Evolutionary conservation across 2,888 invertebrate genomes (phyloP).

Genomic region (Eugnorisma glareosa): DNA sequence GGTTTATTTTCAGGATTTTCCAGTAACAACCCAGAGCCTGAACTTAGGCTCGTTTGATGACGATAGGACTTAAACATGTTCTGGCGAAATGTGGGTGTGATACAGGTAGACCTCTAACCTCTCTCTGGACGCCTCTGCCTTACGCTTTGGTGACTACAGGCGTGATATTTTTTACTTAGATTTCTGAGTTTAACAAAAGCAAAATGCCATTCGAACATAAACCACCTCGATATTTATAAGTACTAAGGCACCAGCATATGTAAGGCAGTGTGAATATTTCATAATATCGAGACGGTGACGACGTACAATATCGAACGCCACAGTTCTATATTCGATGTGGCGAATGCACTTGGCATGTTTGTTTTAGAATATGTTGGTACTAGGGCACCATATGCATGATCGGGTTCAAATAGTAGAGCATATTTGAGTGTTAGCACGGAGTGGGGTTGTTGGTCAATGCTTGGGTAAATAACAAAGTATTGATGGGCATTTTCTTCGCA

Average conservation of each 20-base stretch:
- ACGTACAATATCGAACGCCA: constrained; percentile 53
- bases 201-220: constrained; percentile 12
- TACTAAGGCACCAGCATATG: constrained; percentile 43
- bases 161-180: constrained; percentile 2
- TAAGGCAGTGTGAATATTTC: constrained; percentile 62
- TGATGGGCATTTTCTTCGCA: background rate
- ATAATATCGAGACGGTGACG: constrained; percentile 54
- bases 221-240: constrained; percentile 46
- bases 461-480: background rate
- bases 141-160: background rate
- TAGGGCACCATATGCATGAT: constrained; percentile 25
- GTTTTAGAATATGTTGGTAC: constrained; percentile 41
- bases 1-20: background rate
- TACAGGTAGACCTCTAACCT: background rate
- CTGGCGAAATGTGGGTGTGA: background rate
- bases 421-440: constrained; percentile 8
- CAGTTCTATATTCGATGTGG: constrained; percentile 53
- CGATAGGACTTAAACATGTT: background rate
- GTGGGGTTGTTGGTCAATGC: constrained; percentile 7
- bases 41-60: background rate
- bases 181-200: background rate
- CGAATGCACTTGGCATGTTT: constrained; percentile 54
- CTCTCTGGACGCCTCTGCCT: background rate
- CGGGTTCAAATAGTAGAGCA: constrained; percentile 33
- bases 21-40: background rate